A percentile compares a stretch with the other conserved stretches of the same genome.
Conservation (phyloP, 2,797 vertebrate species). For the Craterocephalus amniculus region DNA sequence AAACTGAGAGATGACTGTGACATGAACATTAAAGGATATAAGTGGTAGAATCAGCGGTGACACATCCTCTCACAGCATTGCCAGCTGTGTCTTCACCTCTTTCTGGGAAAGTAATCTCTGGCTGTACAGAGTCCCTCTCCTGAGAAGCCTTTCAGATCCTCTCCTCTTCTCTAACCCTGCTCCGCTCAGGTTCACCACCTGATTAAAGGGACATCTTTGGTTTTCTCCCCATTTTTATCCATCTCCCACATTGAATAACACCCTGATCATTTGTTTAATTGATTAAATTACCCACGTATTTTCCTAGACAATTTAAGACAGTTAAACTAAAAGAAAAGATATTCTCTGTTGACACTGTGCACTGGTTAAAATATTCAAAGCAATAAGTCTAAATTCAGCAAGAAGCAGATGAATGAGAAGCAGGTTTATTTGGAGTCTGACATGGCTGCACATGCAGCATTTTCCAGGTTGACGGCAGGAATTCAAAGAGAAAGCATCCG, state of each 20-base stretch:
- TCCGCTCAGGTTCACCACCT: conserved; percentile 17
- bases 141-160: conserved; percentile 14
- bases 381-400: too few relatives aligned
- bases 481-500: conserved; percentile 22
- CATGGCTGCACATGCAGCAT: background rate
- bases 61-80: background rate
- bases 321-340: too few relatives aligned
- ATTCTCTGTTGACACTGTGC: too few relatives aligned
- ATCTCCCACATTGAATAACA: too few relatives aligned
- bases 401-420: background rate
- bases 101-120: conserved; percentile 20
- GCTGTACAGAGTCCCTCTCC: background rate
- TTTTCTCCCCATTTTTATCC: conserved; percentile 1
- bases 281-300: too few relatives aligned
- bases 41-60: too few relatives aligned
- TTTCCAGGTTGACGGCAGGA: conserved; percentile 16
- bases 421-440: background rate
- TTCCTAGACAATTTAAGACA: too few relatives aligned
- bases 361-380: too few relatives aligned
- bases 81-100: conserved; percentile 1
- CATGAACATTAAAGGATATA: too few relatives aligned
- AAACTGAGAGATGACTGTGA: too few relatives aligned
- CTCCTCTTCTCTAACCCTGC: conserved; percentile 30
- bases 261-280: too few relatives aligned
- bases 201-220: background rate